Evolutionary conservation across 2,888 invertebrate species (phyloP), one percentile per base, ranked within the genome.

Genomic region (Andrena bucephala): DNA sequence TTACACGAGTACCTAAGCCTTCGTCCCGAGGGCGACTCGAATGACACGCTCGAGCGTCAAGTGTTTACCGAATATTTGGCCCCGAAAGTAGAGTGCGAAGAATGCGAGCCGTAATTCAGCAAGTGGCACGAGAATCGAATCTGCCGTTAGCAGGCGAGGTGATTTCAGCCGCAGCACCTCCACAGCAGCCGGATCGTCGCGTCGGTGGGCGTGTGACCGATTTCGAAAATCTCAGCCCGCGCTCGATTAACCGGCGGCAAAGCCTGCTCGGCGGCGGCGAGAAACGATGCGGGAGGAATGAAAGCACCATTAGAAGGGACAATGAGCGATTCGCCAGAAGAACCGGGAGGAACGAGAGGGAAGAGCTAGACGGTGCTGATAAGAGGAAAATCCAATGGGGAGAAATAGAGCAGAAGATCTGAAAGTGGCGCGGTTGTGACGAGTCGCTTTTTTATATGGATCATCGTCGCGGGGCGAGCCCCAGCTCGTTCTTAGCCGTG

Each of bases 271-370:
- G 62, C 54, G 52, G 24, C 36, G 60, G 54, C 54, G 29, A 33
- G n/a, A 16, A 57, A 50, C 50, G 59, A 74, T 36, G 48, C 62
- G n/a, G 52, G 59, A 16, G 73, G 42, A 62, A 84, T 54, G 81
- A 81, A 75, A 78, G 77, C 66, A 24, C 69, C 75, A 84, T 85
- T 66, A 69, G 79, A 66, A 69, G 69, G 75, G 69, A 83, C 83
- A 85, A 85, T 85, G 77, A 85, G 77, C 79, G 85, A 85, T 85
- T 85, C 83, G 68, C 62, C 16, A 4, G 68, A 85, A 77, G 79
- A 83, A 83, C 77, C 70, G 73, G 42, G 27, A 59, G 52, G 66
- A 63, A 77, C 59, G 66, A 63, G 65, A 57, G 6, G 65, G 36
- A 20, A 48, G 63, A 48, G 57, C n/a, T 54, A 31, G 42, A 31